Percentiles rank a stretch among this genome's conserved stretches.
Conservation (phyloP, 1,140 invertebrate species). For the Zaprionus ghesquierei region DNA sequence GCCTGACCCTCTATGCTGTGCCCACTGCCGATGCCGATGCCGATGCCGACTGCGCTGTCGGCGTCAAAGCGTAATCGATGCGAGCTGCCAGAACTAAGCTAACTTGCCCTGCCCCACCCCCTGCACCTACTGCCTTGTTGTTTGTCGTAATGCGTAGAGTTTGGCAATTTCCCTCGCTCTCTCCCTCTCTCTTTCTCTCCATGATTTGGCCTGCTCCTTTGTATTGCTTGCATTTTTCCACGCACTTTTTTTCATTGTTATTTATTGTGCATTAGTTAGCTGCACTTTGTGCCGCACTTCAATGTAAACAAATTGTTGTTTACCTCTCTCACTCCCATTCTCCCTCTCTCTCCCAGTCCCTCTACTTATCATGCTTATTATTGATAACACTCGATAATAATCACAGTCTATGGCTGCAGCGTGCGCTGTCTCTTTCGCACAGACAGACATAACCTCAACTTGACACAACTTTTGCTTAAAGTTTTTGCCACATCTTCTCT, state of each 20-base stretch:
- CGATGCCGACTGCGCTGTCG: constrained; percentile 19
- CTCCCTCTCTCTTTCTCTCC: neutral
- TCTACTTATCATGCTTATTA: neutral
- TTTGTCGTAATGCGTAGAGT: constrained; percentile 44
- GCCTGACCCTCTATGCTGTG: constrained; percentile 52
- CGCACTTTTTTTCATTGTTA: constrained; percentile 35
- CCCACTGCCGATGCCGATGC: constrained; percentile 35
- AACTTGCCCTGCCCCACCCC: neutral
- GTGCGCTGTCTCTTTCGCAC: neutral
- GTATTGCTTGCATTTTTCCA: constrained; percentile 9
- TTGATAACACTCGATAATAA: neutral
- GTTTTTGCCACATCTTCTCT: constrained; percentile 6
- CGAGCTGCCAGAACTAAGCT: constrained; percentile 31
- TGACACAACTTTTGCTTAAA: constrained; percentile 41
- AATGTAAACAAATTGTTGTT: constrained; percentile 45
- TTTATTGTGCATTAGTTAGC: constrained; percentile 39
- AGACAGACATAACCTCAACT: constrained; percentile 36
- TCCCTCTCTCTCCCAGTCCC: neutral
- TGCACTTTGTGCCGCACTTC: constrained; percentile 31
- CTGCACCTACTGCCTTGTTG: neutral
- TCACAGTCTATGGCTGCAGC: neutral
- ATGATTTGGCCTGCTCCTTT: constrained; percentile 21
- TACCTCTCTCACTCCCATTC: neutral
- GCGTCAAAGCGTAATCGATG: constrained; percentile 56
- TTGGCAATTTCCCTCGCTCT: constrained; percentile 1